Evolutionary conservation across 2,888 invertebrate species (phyloP), one percentile per base, ranked within the genome.

Genomic region (Sthenelais limicola): DNA sequence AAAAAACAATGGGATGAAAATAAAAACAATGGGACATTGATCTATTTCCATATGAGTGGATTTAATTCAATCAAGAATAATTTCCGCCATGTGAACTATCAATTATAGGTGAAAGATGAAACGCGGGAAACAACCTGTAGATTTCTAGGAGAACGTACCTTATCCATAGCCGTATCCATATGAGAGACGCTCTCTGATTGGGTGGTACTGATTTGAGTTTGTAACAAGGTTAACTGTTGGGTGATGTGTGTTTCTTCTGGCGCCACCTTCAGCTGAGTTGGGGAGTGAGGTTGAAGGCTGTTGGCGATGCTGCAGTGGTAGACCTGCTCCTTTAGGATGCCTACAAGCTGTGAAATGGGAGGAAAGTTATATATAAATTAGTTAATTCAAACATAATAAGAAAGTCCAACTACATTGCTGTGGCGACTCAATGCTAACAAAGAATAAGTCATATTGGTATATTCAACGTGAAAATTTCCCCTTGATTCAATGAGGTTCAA

Each of bases 261-360:
- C 48, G 35, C 18, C 15, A 56, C n/a, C 26, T 21, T 48, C 21
- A 33, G 49, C 62, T 30, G 43, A n/a, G 4, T 38, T 28, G 38
- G 68, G 18, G 69, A 52, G 15, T 72, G 48, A 1, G 72, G 43
- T 33, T 68, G 62, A 30, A 68, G n/a, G n/a, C n/a, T n/a, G 7
- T 73, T 72, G 54, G 79, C 75, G 38, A 84, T 73, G 68, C 82
- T 81, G 48, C 81, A 80, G 62, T 84, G 84, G 73, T 81, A 84
- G 24, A 82, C 72, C 72, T 85, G 85, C 72, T 85, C 85, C 62
- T 82, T 77, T 38, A 85, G 76, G 15, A 85, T 68, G 30, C 83
- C 81, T 7, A 82, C 83, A 80, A 83, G 80, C 85, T 85, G 77
- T n/a, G 75, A 79, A 26, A 12, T 38, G 38, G 70, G 1, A 21